Evolutionary conservation across 2,888 invertebrate genomes (phyloP).

Genomic region (Leucoma salicis): DNA sequence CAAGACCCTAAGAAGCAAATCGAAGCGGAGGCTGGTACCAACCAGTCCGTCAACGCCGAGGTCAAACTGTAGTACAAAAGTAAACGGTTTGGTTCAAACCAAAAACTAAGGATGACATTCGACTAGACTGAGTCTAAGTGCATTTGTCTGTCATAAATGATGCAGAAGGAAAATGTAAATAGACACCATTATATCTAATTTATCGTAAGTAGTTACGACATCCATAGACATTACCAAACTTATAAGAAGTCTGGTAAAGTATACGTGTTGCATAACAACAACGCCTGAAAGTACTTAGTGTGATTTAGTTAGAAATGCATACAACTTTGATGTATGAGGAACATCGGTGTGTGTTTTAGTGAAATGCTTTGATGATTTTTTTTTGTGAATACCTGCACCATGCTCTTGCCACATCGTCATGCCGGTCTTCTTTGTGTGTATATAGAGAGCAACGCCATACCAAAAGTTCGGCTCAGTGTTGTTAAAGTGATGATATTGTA

Average conservation of each 20-base stretch:
- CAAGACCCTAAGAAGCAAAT: slow-evolving; percentile 58
- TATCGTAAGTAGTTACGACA: slow-evolving; percentile 13
- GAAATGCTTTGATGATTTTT: too few relatives aligned
- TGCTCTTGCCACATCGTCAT: too few relatives aligned
- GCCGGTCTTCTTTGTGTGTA: too few relatives aligned
- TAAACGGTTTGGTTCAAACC: slow-evolving; percentile 18
- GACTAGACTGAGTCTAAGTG: slow-evolving; percentile 16
- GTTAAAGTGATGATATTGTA: too few relatives aligned
- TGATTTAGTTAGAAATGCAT: not conserved
- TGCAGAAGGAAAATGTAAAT: slow-evolving; percentile 25
- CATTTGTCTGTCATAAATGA: slow-evolving; percentile 18
- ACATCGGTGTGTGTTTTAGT: too few relatives aligned
- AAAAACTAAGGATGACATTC: slow-evolving; percentile 25
- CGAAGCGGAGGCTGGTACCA: slow-evolving; percentile 49
- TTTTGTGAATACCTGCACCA: too few relatives aligned
- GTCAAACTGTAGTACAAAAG: slow-evolving; percentile 51
- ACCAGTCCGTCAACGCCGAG: slow-evolving; percentile 59
- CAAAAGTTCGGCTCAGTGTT: too few relatives aligned
- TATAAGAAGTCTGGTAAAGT: slow-evolving; percentile 3
- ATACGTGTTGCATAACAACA: not conserved
- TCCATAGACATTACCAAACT: slow-evolving; percentile 8
- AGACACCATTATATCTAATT: slow-evolving; percentile 16
- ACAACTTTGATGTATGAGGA: not conserved
- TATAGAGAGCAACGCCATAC: too few relatives aligned
- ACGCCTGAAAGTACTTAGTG: not conserved